These are phyloP conservation scores for Carposina sasakii DNA, from an alignment of 1,140 invertebrate species.

Conservation along the genomic window DNA sequence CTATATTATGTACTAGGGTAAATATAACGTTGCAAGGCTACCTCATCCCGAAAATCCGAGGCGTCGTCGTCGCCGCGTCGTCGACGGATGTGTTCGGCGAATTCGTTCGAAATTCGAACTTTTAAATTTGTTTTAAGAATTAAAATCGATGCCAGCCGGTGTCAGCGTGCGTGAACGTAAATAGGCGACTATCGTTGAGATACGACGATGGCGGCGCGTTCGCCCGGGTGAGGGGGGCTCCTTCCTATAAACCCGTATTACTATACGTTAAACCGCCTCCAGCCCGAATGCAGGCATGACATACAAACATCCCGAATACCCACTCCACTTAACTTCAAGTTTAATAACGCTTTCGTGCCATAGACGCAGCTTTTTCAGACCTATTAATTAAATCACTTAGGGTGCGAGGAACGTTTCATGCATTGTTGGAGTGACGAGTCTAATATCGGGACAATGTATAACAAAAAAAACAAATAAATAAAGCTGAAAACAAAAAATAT, in stretches of 20 bases:
- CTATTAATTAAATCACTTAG: too few species aligned
- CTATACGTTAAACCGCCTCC: constrained; percentile 57
- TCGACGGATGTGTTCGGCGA: constrained; percentile 17
- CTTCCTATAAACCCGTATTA: constrained; percentile 48
- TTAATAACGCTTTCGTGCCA: constrained; percentile 50
- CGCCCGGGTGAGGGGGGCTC: constrained; percentile 35
- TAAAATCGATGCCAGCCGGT: constrained; percentile 46
- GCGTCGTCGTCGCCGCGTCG: constrained; percentile 38
- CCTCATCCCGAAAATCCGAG: constrained; percentile 40
- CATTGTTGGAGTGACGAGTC: too few species aligned
- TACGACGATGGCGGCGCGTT: constrained; percentile 34
- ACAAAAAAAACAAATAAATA: constrained; percentile 14
- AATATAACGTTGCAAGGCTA: too few species aligned
- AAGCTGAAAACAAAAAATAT: constrained; percentile 10
- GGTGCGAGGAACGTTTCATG: too few species aligned
- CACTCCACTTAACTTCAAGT: constrained; percentile 45
- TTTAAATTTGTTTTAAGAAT: constrained; percentile 38
- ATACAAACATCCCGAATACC: constrained; percentile 35
- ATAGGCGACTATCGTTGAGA: constrained; percentile 46
- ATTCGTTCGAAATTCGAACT: constrained; percentile 28
- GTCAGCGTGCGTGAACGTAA: constrained; percentile 44
- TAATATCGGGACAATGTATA: too few species aligned
- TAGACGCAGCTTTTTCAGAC: too few species aligned
- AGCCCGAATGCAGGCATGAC: constrained; percentile 39
- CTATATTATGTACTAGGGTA: too few species aligned